Percentiles rank a stretch among this genome's conserved stretches.
Conservation (phyloP, 2,888 invertebrate genomes). For the Pheosia tremula region DNA sequence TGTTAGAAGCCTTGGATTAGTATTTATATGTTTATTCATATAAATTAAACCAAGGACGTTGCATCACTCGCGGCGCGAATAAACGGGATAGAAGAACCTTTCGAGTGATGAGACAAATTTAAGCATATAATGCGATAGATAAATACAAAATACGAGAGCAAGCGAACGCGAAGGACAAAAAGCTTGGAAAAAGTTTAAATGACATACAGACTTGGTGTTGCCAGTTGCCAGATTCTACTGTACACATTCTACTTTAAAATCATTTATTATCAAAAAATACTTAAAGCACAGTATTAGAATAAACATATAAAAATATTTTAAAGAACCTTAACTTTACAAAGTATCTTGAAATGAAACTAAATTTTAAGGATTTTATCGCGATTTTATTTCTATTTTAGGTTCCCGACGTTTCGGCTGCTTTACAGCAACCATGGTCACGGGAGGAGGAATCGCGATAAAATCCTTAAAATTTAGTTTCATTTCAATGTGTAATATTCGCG, state of each 20-base stretch:
- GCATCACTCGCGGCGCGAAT: slow-evolving; percentile 54
- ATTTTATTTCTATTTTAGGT: no score
- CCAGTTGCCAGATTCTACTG: slow-evolving; percentile 18
- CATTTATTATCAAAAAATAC: slow-evolving; percentile 54
- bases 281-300: no score
- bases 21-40: slow-evolving; percentile 38
- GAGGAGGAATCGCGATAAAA: no score
- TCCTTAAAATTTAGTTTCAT: no score
- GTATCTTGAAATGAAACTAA: no score
- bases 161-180: slow-evolving; percentile 42
- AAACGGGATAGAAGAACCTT: slow-evolving; percentile 28
- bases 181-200: slow-evolving; percentile 44
- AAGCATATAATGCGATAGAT: slow-evolving; percentile 19
- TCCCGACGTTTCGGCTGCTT: no score
- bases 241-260: slow-evolving; percentile 85
- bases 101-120: slow-evolving; percentile 21
- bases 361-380: no score
- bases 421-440: no score
- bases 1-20: slow-evolving; percentile 49
- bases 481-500: no score
- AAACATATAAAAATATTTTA: no score
- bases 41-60: slow-evolving; percentile 39
- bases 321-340: no score
- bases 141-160: slow-evolving; percentile 26
- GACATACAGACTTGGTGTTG: slow-evolving; percentile 31